Percentiles rank a stretch among this genome's conserved stretches.
Conservation (phyloP, 2,888 invertebrate species). For the Agrochola circellaris region DNA sequence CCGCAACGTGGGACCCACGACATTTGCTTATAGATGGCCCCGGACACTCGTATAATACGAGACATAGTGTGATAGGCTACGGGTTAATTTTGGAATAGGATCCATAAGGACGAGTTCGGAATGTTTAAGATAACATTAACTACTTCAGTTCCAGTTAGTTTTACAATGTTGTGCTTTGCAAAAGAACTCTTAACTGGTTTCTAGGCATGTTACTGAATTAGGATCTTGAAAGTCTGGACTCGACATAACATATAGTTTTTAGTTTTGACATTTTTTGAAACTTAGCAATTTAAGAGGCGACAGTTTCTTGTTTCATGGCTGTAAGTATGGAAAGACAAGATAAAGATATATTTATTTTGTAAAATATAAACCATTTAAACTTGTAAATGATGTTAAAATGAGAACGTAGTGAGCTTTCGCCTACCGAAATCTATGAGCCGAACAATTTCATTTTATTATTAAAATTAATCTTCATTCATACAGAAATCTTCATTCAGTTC, state of each 20-base stretch:
- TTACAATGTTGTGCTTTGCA: constrained; percentile 13
- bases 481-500: constrained; percentile 40
- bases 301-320: neutral
- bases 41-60: constrained; percentile 14
- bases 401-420: neutral
- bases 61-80: constrained; percentile 26
- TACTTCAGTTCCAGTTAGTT: constrained; percentile 13
- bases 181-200: constrained; percentile 23
- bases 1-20: constrained; percentile 1
- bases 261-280: constrained; percentile 10
- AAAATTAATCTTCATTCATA: constrained; percentile 30
- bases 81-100: constrained; percentile 57
- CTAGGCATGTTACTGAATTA: constrained; percentile 1
- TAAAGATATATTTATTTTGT: neutral
- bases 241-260: constrained; percentile 4
- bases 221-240: neutral
- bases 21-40: constrained; percentile 15
- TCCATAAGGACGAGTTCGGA: constrained; percentile 23
- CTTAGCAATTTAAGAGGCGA: neutral
- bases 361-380: neutral
- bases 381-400: neutral
- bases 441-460: neutral
- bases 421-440: neutral
- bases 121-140: constrained; percentile 20
- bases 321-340: neutral